Conservation (phyloP, 2,888 invertebrate genomes). For the Scaptomyza polygonia region DNA sequence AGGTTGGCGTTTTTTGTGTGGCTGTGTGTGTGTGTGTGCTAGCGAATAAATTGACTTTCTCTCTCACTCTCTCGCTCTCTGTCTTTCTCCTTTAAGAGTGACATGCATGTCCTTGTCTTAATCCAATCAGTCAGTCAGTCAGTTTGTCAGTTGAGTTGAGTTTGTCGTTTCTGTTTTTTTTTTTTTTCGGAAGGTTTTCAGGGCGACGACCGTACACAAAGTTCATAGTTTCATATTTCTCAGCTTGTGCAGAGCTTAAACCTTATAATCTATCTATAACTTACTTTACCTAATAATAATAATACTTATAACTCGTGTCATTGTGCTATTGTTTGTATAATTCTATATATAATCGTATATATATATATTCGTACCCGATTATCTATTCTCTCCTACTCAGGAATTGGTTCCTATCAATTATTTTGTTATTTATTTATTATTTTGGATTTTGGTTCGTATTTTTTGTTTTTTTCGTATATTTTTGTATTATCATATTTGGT, state of each 20-base stretch:
- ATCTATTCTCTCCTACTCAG: constrained; percentile 50
- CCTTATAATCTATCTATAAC: constrained; percentile 8
- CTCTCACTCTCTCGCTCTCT: neutral
- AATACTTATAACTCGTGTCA: constrained; percentile 58
- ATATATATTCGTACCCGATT: constrained; percentile 56
- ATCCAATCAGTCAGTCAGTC: constrained; percentile 25
- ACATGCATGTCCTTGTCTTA: constrained; percentile 19
- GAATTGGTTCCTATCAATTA: constrained; percentile 37
- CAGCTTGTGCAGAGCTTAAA: constrained; percentile 53
- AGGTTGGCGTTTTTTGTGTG: neutral
- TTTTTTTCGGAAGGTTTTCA: neutral
- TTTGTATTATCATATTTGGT: constrained; percentile 30
- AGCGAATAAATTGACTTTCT: constrained; percentile 46
- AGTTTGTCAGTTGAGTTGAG: constrained; percentile 5
- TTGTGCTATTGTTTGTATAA: constrained; percentile 56
- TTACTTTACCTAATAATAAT: constrained; percentile 22
- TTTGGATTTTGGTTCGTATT: constrained; percentile 22
- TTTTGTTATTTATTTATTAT: constrained; percentile 25
- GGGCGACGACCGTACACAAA: constrained; percentile 28
- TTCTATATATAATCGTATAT: constrained; percentile 40
- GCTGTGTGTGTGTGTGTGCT: constrained; percentile 22
- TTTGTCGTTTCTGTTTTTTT: neutral
- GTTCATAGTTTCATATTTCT: constrained; percentile 39
- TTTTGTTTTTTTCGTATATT: constrained; percentile 18
- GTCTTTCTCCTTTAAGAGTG: constrained; percentile 20